Evolutionary conservation across 2,113 vertebrate species (phyloP), one percentile per base, ranked within the genome.

Genomic region (Nothocercus julius): DNA sequence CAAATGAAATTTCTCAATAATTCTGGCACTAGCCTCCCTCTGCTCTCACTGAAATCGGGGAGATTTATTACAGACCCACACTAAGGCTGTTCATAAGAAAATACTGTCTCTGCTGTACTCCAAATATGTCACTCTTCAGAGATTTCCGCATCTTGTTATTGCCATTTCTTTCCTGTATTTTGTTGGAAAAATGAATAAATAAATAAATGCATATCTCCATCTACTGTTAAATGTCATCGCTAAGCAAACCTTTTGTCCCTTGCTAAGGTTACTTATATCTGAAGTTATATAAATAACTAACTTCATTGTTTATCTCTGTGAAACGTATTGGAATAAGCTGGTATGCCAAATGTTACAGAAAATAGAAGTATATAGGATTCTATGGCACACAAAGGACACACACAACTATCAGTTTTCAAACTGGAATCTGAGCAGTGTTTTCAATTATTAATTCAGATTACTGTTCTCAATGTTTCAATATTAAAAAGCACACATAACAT

Each of bases 291-390:
- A 69, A 62, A 90, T 82, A 84, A 75, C 53, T 45, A 89, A 85
- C 34, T 76, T 92, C 89, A 76, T 61, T 94, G 79, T 95, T 97
- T 94, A 94, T 95, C 94, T 97, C 87, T 58, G 34, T 68, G 66
- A 44, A 94, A 87, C 70, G 91, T n/a, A 91, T 53, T 86, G 89
- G 84, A 70, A 86, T 84, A 93, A 90, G 61, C 69, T 90, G 73
- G 51, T 75, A 78, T 18, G 72, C 40, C 32, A 72, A 78, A 85
- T 62, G 53, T 45, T 89, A 64, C 11, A 93, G 81, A 89, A 94
- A 92, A 87, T 62, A 66, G 25, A 87, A 85, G 34, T 72, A 45
- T 79, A 89, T 76, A 87, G 81, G 83, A 96, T 92, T 89, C 81
- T 87, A 62, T 76, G 66, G 86, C 77, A 95, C 53, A 30, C 70